Conservation (phyloP, 2,113 vertebrate species). For the Emydocephalus ijimae region DNA sequence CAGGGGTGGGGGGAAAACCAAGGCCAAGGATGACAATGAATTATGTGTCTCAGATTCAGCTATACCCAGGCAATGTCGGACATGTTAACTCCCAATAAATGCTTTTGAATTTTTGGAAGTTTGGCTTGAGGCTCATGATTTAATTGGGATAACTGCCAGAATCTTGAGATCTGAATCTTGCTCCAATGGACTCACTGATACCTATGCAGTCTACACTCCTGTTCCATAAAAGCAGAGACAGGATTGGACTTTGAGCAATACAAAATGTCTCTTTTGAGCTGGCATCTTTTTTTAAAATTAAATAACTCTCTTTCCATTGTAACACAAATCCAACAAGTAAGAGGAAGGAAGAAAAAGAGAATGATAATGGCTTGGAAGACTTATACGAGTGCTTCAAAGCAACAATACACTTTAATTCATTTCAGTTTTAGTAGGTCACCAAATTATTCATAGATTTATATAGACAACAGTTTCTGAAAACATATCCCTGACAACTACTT, state of each 20-base stretch:
- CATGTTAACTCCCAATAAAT: too few species aligned
- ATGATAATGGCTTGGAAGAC: not conserved
- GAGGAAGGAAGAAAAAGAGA: conserved; percentile 44
- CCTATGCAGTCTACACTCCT: not conserved
- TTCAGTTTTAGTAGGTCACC: conserved; percentile 30
- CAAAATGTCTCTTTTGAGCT: conserved; percentile 1
- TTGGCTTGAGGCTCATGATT: too few species aligned
- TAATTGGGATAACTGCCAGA: too few species aligned
- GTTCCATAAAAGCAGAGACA: not conserved
- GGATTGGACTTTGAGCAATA: not conserved
- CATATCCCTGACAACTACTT: not conserved
- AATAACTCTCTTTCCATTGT: conserved; percentile 18
- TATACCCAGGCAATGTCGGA: too few species aligned
- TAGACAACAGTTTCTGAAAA: not conserved
- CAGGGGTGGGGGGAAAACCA: too few species aligned
- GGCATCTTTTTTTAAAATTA: conserved; percentile 21
- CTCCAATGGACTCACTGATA: not conserved
- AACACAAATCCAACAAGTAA: conserved; percentile 28
- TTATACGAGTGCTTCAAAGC: conserved; percentile 50
- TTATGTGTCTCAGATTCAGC: too few species aligned
- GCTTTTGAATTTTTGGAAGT: too few species aligned
- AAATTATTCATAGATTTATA: not conserved
- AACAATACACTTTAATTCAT: conserved; percentile 28
- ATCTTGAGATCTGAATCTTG: not conserved
- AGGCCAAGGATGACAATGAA: too few species aligned